phyloP scores from a whole-genome alignment of 2,113 vertebrate species.

The Trogon surrucura region DNA sequence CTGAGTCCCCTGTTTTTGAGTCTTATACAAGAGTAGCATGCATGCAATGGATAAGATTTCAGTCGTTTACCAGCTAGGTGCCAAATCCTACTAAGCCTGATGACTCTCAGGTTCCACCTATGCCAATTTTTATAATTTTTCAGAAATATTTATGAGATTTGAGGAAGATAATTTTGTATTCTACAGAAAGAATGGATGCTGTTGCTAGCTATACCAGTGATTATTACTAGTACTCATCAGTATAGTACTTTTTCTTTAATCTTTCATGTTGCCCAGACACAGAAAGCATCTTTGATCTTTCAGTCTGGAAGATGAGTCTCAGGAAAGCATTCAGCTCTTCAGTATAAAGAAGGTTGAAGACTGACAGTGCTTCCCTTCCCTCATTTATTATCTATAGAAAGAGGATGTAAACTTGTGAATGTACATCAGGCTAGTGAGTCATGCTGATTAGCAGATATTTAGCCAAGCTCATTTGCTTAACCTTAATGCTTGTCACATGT shows the following conservation, averaged over 20 bases:
- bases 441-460: conserved; percentile 41
- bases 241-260: fast-evolving
- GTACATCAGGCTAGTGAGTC: conserved; percentile 44
- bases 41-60: background rate
- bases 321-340: background rate
- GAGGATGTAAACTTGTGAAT: conserved; percentile 6
- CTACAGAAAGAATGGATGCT: background rate
- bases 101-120: background rate
- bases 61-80: background rate
- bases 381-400: conserved; percentile 21
- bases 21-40: background rate
- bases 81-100: background rate
- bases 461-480: conserved; percentile 36
- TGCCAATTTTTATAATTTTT: background rate
- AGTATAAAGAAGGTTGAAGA: background rate
- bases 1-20: background rate
- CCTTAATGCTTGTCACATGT: background rate
- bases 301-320: background rate
- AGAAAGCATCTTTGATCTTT: background rate
- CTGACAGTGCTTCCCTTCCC: background rate
- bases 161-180: background rate
- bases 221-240: background rate
- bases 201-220: background rate
- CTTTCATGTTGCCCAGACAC: background rate
- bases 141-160: background rate